Conservation (phyloP, 2,888 invertebrate species). For the Gymnosoma rotundatum region DNA sequence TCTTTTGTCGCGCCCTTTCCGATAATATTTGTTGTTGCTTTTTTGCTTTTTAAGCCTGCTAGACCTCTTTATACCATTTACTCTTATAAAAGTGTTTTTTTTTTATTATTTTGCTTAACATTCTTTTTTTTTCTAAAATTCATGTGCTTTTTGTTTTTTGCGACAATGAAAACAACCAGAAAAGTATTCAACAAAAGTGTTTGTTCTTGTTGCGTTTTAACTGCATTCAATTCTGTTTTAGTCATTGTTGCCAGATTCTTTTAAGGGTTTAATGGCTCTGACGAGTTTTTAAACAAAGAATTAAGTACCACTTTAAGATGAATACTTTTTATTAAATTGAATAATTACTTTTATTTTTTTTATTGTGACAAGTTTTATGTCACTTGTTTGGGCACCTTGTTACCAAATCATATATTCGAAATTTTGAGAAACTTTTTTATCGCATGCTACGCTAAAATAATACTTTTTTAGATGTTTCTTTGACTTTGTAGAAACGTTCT, state of each 20-base stretch:
- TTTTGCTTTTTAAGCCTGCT: slow-evolving; percentile 15
- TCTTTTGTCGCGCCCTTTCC: slow-evolving; percentile 68
- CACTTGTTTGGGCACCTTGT: no score
- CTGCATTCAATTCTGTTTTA: neutral
- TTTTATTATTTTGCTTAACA: neutral
- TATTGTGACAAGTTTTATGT: no score
- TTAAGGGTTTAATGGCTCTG: neutral
- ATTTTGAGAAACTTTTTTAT: no score
- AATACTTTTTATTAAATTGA: no score
- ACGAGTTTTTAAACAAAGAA: neutral
- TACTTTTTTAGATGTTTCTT: no score
- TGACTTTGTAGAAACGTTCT: no score
- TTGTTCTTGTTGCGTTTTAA: slow-evolving; percentile 22
- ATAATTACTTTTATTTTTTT: no score
- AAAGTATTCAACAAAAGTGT: slow-evolving; percentile 11
- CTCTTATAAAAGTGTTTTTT: slow-evolving; percentile 2
- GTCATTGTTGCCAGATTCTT: neutral
- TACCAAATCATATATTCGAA: no score
- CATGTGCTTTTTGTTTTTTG: slow-evolving; percentile 12
- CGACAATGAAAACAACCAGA: slow-evolving; percentile 17
- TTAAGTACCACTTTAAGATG: neutral
- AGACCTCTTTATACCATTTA: neutral
- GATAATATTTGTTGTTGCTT: slow-evolving; percentile 46
- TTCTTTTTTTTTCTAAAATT: slow-evolving; percentile 18
- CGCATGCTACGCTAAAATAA: no score